Evolutionary conservation across 2,113 vertebrate species (phyloP).

Genomic region (Scomber japonicus): DNA sequence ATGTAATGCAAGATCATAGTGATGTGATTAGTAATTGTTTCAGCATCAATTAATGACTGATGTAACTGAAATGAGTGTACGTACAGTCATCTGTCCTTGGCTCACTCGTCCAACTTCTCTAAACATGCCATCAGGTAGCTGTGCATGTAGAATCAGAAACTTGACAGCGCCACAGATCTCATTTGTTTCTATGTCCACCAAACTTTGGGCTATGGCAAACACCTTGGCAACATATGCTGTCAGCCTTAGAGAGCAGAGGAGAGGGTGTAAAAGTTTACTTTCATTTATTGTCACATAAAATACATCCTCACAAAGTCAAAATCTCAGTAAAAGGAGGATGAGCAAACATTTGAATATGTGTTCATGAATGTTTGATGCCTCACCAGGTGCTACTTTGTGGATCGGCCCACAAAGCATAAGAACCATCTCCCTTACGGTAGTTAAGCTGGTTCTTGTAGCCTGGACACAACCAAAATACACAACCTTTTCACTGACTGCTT

Average conservation of each 20-base stretch:
- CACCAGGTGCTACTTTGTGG: constrained; percentile 41
- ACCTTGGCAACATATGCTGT: constrained; percentile 93
- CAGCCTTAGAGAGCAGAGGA: constrained; percentile 82
- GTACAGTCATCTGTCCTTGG: constrained; percentile 86
- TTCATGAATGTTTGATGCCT: neutral
- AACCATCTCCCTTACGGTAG: constrained; percentile 70
- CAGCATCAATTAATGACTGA: neutral
- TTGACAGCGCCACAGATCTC: constrained; percentile 88
- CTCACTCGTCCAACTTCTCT: constrained; percentile 80
- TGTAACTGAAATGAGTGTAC: neutral
- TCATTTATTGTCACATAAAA: neutral
- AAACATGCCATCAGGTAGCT: constrained; percentile 88
- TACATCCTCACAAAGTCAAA: rapidly evolving
- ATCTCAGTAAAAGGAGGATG: neutral
- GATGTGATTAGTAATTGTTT: neutral
- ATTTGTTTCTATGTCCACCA: constrained; percentile 74
- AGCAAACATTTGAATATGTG: rapidly evolving
- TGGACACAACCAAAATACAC: constrained; percentile 36
- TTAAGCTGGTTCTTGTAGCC: constrained; percentile 55
- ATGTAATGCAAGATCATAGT: no score
- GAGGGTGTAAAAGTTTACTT: neutral
- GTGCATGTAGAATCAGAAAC: constrained; percentile 88
- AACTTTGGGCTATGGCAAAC: constrained; percentile 85
- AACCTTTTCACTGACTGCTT: neutral
- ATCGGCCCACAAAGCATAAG: neutral